phyloP scores from a whole-genome alignment of 2,113 vertebrate species.

The Cairina moschata region DNA sequence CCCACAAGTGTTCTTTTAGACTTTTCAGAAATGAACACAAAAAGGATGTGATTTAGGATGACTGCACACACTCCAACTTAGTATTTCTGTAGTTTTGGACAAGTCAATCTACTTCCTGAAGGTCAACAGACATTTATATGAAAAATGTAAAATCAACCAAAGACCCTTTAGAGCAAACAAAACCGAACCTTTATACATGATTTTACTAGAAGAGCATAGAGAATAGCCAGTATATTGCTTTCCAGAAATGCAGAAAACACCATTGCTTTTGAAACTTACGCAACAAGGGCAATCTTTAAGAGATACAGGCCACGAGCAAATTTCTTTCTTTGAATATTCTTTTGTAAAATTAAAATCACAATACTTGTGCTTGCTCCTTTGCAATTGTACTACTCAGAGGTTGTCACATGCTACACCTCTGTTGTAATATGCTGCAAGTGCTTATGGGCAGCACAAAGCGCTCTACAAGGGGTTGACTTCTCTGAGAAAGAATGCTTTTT shows the following conservation, averaged over 20 bases:
- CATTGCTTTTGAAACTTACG: neutral
- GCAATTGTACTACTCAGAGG: neutral
- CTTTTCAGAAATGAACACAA: neutral
- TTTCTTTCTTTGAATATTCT: neutral
- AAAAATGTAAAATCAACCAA: neutral
- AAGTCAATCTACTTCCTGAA: neutral
- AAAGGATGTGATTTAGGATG: neutral
- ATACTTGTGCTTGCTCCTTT: neutral
- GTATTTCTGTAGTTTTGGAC: neutral
- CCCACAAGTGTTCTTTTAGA: neutral
- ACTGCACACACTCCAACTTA: neutral
- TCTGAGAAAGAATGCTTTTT: neutral
- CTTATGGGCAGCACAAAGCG: neutral
- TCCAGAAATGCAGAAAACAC: neutral
- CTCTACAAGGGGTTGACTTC: neutral
- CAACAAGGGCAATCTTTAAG: neutral
- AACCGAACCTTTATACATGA: neutral
- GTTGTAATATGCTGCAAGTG: neutral
- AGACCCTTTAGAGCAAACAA: neutral
- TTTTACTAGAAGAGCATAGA: neutral
- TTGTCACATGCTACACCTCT: neutral
- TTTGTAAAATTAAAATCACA: neutral
- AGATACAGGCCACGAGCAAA: neutral
- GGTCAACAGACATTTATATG: neutral
- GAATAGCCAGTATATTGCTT: neutral